A percentile compares a stretch with the other conserved stretches of the same genome.
phyloP scores from a whole-genome alignment of 2,888 invertebrate genomes.

The Endotricha flammealis region DNA sequence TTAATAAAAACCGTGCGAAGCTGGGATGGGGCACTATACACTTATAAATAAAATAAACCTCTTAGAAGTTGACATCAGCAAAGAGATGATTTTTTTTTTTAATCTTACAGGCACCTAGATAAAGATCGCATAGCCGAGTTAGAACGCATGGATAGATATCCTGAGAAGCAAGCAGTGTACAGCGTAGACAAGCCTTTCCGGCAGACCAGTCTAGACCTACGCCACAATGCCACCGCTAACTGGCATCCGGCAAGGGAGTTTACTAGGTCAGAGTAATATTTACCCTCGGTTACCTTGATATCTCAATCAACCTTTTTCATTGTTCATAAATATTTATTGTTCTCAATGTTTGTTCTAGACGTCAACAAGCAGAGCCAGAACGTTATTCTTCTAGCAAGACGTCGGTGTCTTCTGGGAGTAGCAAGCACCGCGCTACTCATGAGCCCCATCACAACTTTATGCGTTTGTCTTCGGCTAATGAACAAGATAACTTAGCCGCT shows the following conservation, averaged over 20 bases:
- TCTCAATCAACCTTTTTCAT: too few relatives aligned
- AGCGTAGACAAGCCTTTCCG: slow-evolving; percentile 73
- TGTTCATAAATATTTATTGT: too few relatives aligned
- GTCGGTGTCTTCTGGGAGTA: slow-evolving; percentile 56
- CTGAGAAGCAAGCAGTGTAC: slow-evolving; percentile 72
- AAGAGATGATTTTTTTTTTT: too few relatives aligned
- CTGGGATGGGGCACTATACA: too few relatives aligned
- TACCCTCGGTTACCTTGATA: too few relatives aligned
- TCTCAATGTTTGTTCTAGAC: slow-evolving; percentile 35
- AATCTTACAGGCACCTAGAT: slow-evolving; percentile 57
- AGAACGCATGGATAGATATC: slow-evolving; percentile 69
- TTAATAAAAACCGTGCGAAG: too few relatives aligned
- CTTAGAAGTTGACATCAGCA: too few relatives aligned
- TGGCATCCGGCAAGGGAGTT: slow-evolving; percentile 73
- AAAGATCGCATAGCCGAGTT: slow-evolving; percentile 67
- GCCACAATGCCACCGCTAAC: slow-evolving; percentile 54
- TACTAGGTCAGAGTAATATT: slow-evolving; percentile 47
- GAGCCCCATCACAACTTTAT: slow-evolving; percentile 56
- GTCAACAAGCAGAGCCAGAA: slow-evolving; percentile 73
- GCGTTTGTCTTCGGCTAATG: slow-evolving; percentile 61
- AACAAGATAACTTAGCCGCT: slow-evolving; percentile 63
- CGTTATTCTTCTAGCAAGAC: slow-evolving; percentile 62
- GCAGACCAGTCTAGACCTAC: slow-evolving; percentile 69
- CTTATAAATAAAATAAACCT: too few relatives aligned
- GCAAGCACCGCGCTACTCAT: slow-evolving; percentile 52